These are phyloP conservation scores for Dipus sagitta DNA, from an alignment of 2,797 vertebrate species.

Conservation along the genomic window DNA sequence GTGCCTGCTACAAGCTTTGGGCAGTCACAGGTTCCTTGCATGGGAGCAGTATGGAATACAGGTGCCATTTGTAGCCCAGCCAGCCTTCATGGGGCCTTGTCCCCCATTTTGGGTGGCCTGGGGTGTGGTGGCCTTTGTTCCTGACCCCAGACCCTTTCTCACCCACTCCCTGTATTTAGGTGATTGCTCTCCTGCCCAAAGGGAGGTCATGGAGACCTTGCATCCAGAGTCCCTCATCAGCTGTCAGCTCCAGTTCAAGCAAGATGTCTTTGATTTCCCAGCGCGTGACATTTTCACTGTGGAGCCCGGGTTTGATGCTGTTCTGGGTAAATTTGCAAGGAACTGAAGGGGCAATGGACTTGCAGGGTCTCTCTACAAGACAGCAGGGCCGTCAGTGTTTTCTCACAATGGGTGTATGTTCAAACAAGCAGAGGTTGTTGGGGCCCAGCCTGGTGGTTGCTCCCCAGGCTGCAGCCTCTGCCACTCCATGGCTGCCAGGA, in stretches of 20 bases:
- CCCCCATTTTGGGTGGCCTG: accelerated
- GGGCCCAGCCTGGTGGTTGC: background rate
- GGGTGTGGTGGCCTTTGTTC: background rate
- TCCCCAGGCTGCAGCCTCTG: background rate
- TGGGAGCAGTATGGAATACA: background rate
- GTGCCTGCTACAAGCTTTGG: slow-evolving; percentile 19
- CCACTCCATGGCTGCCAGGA: background rate
- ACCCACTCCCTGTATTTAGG: slow-evolving; percentile 85
- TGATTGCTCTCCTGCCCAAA: slow-evolving; percentile 91
- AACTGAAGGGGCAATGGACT: no score
- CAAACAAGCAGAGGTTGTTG: background rate
- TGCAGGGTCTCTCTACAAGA: background rate
- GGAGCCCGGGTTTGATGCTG: slow-evolving; percentile 91
- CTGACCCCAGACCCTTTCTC: background rate
- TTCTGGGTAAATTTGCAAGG: slow-evolving; percentile 87
- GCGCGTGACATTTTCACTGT: slow-evolving; percentile 90
- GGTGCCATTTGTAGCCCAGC: background rate
- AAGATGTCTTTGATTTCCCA: slow-evolving; percentile 89
- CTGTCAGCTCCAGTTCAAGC: slow-evolving; percentile 93
- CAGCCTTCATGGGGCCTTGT: accelerated
- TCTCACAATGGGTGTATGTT: background rate
- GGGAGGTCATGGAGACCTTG: slow-evolving; percentile 89
- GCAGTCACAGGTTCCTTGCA: background rate
- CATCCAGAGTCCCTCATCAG: slow-evolving; percentile 91
- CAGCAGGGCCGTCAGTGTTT: background rate